Evolutionary conservation across 2,888 invertebrate genomes (phyloP), one percentile per base, ranked within the genome.

Genomic region (Galerucella calmariensis): DNA sequence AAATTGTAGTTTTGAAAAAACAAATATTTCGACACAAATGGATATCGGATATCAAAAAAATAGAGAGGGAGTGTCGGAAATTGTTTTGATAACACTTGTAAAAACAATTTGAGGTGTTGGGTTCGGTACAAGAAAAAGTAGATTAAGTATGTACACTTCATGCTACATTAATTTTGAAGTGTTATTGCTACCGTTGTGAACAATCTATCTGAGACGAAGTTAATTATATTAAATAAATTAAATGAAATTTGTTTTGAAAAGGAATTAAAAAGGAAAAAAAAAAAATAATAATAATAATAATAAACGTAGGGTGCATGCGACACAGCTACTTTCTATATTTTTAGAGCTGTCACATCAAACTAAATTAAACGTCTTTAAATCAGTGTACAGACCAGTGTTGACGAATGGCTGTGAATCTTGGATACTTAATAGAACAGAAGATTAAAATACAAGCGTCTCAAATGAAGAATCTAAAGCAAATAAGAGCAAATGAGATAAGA

Each of bases 21-120:
- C 51, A n/a, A 14, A 51, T n/a, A 51, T 9, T 56, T 12, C 16
- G 16, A 9, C 56, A 56, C 20, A 20, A 56, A 56, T 16, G 1
- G 16, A 3, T 56, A 56, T 56, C 56, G 56, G 56, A 56, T 56
- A 56, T 56, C 56, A 14, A 56, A 56, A 56, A 56, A 56, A 56
- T 10, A 6, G 16, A 56, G 16, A 20, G n/a, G n/a, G 53, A 53
- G 53, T n/a, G 53, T 53, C 53, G 53, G 53, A 20, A 20, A 56
- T 16, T 20, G 56, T 56, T 20, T 56, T 56, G 20, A 56, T 9
- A 20, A 56, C 56, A 56, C 56, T 56, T 56, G 56, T 56, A 56
- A 56, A 16, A 56, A 56, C 56, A 56, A 16, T 16, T 56, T 16
- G 2, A 56, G 56, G 56, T 56, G 48, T 12, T 48, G 48, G 48